Base-by-base conservation (phyloP, 2,797 vertebrate genomes). In the Microctenopoma steveboyesi region DNA sequence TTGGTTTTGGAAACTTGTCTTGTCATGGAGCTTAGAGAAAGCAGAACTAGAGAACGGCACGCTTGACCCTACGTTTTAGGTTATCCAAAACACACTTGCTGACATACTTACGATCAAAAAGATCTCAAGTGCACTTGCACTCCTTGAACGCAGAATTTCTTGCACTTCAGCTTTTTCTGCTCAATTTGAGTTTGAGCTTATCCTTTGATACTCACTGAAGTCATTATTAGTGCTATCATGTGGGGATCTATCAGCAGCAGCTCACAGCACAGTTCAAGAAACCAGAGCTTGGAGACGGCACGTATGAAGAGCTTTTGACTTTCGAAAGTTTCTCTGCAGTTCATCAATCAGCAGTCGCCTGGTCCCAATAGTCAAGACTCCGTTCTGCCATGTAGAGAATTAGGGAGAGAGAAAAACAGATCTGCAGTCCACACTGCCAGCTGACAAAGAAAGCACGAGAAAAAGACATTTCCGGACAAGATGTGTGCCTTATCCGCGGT, bases 1-100 rank as follows among this genome's bases (percentile, higher is more conserved):
- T 64, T 76, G 61, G 62, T 69, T 88, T 79, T 91, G 85, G 85
- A 88, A 86, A 84, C 79, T 60, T 83, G 83, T 89, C 83, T 79
- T 74, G 72, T 78, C 60, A 16, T 39, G 57, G 56, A 73, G 85
- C 69, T 68, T 59, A 74, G 65, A 80, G 60, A 83, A 72, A 81
- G 73, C 79, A 82, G 85, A 88, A 74, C 71, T 83, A 81, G 82
- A 73, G 64, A 84, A 77, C 10, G 2, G 61, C 66, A 63, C 25
- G 10, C 82, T 78, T 69, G 75, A 81, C 47, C 73, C 25, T 0
- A 13, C 63, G 51, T 83, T 59, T 79, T 46, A 58, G 67, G 25
- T 49, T 7, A 64, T 72, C 65, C 42, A 58, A 84, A 79, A 59
- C 69, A 79, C 61, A 69, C 74, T 69, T 68, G 46, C 45, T 76